phyloP scores from a whole-genome alignment of 2,888 invertebrate genomes.

The Apocheima hispidaria region DNA sequence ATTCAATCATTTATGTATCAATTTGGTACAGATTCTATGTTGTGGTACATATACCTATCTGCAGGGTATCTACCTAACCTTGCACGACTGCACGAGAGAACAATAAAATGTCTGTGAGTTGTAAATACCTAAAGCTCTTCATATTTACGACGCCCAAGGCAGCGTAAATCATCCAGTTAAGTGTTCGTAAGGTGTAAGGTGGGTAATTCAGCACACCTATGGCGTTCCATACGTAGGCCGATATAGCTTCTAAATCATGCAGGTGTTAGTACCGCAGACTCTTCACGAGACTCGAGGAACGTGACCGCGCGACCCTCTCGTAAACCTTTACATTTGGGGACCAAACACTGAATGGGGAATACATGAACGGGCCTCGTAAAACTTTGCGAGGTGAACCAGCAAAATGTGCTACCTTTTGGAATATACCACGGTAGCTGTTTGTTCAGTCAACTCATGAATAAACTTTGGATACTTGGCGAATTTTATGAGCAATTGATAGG shows the following conservation, averaged over 20 bases:
- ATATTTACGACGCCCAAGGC: constrained; percentile 19
- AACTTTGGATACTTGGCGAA: constrained; percentile 17
- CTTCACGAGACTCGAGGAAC: constrained; percentile 20
- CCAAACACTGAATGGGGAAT: constrained; percentile 35
- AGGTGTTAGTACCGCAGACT: constrained; percentile 24
- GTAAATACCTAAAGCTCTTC: constrained; percentile 13
- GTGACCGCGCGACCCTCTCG: constrained; percentile 32
- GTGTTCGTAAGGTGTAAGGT: constrained; percentile 16
- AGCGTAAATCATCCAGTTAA: constrained; percentile 13
- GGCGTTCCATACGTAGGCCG: not conserved
- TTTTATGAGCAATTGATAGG: constrained; percentile 29
- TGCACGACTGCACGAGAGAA: constrained; percentile 1
- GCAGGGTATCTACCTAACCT: not conserved
- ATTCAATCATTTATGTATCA: too few species aligned
- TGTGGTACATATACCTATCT: not conserved
- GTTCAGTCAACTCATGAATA: constrained; percentile 36
- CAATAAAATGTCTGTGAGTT: constrained; percentile 14
- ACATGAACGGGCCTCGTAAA: constrained; percentile 34
- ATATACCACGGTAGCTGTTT: constrained; percentile 30
- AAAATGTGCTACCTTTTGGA: constrained; percentile 31
- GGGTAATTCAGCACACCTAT: constrained; percentile 12
- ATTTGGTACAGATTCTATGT: too few species aligned
- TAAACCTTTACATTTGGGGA: constrained; percentile 28
- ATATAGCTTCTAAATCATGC: constrained; percentile 26
- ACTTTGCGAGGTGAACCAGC: constrained; percentile 34